Percentiles rank a stretch among this genome's conserved stretches.
phyloP scores from a whole-genome alignment of 2,113 vertebrate genomes.

The Eubucco bourcierii region DNA sequence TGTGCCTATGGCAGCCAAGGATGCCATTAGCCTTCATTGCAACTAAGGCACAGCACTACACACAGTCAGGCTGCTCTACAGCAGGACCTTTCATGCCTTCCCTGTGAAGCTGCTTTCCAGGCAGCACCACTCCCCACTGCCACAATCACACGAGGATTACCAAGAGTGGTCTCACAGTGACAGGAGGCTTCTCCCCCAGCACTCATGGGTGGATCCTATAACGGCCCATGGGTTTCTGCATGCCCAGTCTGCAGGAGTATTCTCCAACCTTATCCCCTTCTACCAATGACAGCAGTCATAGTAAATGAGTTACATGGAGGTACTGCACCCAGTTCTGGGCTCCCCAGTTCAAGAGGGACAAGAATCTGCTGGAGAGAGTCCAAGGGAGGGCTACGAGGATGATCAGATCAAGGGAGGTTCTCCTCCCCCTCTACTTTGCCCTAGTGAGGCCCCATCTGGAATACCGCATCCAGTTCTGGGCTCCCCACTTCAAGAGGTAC shows the following conservation, averaged over 20 bases:
- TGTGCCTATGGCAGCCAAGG: neutral
- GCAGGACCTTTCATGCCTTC: neutral
- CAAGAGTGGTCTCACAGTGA: rapidly evolving
- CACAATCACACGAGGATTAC: neutral
- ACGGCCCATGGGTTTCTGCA: neutral
- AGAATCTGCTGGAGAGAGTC: no score
- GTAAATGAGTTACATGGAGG: neutral
- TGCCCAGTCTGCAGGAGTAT: neutral
- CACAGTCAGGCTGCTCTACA: neutral
- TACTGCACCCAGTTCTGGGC: no score
- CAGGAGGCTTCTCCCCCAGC: neutral
- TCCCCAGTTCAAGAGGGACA: no score
- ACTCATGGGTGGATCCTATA: rapidly evolving
- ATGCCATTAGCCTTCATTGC: neutral
- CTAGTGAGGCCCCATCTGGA: no score
- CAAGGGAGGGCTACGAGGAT: no score
- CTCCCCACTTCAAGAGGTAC: no score
- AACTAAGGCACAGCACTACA: neutral
- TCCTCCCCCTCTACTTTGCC: no score
- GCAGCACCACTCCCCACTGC: rapidly evolving
- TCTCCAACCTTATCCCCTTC: neutral
- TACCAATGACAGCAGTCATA: neutral
- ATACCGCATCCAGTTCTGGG: no score
- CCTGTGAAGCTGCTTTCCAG: neutral
- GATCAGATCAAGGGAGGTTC: no score